These are phyloP conservation scores for Drosophila cracens DNA, from an alignment of 2,888 invertebrate genomes.

Conservation along the genomic window DNA sequence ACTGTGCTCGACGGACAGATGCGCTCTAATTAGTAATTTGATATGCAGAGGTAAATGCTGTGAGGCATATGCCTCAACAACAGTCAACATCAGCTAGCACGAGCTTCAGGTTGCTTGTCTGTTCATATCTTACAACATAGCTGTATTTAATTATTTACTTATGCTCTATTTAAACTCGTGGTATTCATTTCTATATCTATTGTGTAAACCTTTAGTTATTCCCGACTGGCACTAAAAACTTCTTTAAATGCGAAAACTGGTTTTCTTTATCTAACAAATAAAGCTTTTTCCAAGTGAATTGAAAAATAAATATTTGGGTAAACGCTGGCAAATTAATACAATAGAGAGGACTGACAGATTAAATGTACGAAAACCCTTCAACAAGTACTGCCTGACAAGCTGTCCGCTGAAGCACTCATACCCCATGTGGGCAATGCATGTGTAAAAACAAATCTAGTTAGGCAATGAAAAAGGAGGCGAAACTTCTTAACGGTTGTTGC, in stretches of 20 bases:
- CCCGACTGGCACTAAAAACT: no score
- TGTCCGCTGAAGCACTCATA: constrained; percentile 13
- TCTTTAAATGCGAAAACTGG: no score
- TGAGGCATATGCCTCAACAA: no score
- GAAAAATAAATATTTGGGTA: background rate
- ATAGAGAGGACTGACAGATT: background rate
- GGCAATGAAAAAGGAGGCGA: constrained; percentile 73
- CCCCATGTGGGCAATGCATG: constrained; percentile 36
- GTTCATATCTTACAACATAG: no score
- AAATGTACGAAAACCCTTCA: constrained; percentile 3
- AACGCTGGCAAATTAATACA: background rate
- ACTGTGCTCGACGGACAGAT: background rate
- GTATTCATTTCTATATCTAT: background rate
- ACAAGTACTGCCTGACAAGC: constrained; percentile 4
- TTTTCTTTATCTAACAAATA: no score
- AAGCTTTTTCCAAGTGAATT: background rate
- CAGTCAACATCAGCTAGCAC: background rate
- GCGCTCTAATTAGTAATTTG: background rate
- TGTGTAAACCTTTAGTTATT: no score
- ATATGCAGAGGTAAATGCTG: background rate
- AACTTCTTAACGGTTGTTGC: constrained; percentile 73
- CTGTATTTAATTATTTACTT: background rate
- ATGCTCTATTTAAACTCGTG: no score
- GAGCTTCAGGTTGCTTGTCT: background rate
- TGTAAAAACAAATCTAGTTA: constrained; percentile 63